Conservation (phyloP, 2,113 vertebrate genomes). For the Ciconia maguari region DNA sequence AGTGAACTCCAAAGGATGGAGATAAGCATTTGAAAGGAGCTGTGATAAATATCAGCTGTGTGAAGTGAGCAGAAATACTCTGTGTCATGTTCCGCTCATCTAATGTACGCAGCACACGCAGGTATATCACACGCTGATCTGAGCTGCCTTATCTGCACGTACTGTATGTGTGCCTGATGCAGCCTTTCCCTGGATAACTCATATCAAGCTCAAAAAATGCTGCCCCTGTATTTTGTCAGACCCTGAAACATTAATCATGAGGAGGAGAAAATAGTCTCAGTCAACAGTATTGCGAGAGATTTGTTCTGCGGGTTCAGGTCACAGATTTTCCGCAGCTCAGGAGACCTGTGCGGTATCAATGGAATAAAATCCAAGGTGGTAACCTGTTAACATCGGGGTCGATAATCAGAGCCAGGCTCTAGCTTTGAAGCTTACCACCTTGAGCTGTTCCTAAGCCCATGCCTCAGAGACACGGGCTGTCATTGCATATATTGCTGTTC, state of each 20-base stretch:
- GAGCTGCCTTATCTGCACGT: constrained; percentile 28
- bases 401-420: background rate
- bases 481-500: background rate
- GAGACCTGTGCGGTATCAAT: background rate
- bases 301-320: background rate
- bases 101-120: background rate
- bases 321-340: background rate
- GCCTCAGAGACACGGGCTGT: background rate
- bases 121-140: constrained; percentile 15
- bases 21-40: constrained; percentile 54
- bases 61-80: constrained; percentile 36
- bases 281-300: background rate
- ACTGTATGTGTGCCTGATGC: background rate
- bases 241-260: constrained; percentile 50
- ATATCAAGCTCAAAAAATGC: constrained; percentile 42
- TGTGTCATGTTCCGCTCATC: constrained; percentile 13
- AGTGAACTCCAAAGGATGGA: constrained; percentile 35
- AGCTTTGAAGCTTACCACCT: background rate
- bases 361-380: background rate
- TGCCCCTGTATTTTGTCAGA: constrained; percentile 52
- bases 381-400: background rate
- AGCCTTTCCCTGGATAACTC: constrained; percentile 47
- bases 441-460: background rate
- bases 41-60: constrained; percentile 54
- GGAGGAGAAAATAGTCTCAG: constrained; percentile 11